These are phyloP conservation scores for Mirza zaza DNA, from an alignment of 2,113 vertebrate genomes.

Conservation along the genomic window DNA sequence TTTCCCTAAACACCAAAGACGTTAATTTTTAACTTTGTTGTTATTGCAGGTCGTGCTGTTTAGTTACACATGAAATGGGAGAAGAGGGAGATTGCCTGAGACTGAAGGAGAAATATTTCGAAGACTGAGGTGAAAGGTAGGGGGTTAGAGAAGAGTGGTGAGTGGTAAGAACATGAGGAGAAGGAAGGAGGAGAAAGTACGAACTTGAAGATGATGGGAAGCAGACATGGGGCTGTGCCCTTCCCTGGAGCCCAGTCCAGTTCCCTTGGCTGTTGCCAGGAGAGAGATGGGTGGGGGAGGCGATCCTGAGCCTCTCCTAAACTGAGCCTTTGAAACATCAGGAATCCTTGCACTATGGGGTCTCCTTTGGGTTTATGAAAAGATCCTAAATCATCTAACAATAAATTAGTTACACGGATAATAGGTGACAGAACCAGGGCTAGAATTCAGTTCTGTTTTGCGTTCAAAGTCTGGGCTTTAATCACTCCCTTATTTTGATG, in stretches of 20 bases:
- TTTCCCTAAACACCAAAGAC: background rate
- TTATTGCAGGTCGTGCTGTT: background rate
- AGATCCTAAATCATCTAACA: background rate
- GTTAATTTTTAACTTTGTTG: background rate
- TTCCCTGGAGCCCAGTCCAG: background rate
- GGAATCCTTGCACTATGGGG: background rate
- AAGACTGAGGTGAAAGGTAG: background rate
- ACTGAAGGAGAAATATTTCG: conserved; percentile 11
- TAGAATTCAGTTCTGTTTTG: conserved; percentile 24
- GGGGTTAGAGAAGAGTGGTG: background rate
- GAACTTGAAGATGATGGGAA: conserved; percentile 29
- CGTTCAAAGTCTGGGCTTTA: background rate
- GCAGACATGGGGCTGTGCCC: background rate
- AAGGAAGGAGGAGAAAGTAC: background rate
- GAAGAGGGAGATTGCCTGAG: background rate
- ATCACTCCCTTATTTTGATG: background rate
- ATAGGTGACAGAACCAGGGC: background rate
- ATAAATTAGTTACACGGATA: background rate
- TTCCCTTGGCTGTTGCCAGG: background rate
- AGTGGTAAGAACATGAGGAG: background rate
- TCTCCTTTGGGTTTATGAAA: background rate
- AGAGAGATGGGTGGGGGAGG: background rate
- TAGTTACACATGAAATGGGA: background rate
- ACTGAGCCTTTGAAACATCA: background rate
- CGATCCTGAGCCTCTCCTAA: background rate